Conservation (phyloP, 2,113 vertebrate species). For the Austrofundulus limnaeus region DNA sequence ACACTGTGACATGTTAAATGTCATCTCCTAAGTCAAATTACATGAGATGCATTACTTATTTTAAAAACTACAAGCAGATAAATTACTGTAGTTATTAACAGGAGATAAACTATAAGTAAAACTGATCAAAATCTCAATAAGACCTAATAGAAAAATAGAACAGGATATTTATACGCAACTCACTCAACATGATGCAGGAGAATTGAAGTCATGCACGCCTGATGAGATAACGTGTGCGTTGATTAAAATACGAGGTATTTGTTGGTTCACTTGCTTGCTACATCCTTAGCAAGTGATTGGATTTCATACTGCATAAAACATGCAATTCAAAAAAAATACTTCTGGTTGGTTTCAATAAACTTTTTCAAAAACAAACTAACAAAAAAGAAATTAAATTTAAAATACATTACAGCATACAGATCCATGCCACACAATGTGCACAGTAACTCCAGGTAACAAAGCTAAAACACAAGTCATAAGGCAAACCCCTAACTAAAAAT, state of each 20-base stretch:
- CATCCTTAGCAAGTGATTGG: slow-evolving; percentile 73
- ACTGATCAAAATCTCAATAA: too few species aligned
- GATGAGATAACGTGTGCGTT: slow-evolving; percentile 63
- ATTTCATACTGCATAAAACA: slow-evolving; percentile 73
- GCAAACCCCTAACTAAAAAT: slow-evolving; percentile 44
- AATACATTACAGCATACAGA: slow-evolving; percentile 66
- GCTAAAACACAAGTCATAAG: slow-evolving; percentile 73
- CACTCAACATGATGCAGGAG: slow-evolving; percentile 73
- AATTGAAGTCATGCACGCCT: slow-evolving; percentile 69
- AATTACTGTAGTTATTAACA: too few species aligned
- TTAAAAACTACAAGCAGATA: too few species aligned
- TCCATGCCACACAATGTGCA: slow-evolving; percentile 76
- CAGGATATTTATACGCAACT: slow-evolving; percentile 61
- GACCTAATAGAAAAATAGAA: slow-evolving; percentile 73
- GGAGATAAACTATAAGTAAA: too few species aligned
- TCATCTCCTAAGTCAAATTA: too few species aligned
- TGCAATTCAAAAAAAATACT: slow-evolving; percentile 64
- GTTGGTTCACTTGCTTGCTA: slow-evolving; percentile 72
- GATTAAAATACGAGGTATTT: slow-evolving; percentile 74
- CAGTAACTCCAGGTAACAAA: slow-evolving; percentile 73
- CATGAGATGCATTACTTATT: too few species aligned
- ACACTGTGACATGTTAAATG: too few species aligned
- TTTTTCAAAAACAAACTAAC: too few species aligned
- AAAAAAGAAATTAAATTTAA: slow-evolving; percentile 15
- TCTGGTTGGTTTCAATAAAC: slow-evolving; percentile 51